Conservation (phyloP, 1,140 invertebrate genomes). For the Neotoxoptera formosana region DNA sequence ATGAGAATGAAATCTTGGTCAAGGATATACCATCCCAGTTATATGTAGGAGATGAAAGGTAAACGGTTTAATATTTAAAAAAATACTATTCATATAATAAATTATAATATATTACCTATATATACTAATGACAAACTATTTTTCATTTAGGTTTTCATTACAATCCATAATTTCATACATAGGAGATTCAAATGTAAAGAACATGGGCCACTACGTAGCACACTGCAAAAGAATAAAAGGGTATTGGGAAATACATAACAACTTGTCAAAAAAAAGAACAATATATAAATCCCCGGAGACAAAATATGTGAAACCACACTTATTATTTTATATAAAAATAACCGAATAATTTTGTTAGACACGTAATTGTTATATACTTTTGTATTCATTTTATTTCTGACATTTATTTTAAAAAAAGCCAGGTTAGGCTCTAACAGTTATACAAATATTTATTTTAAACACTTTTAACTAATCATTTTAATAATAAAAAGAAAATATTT, state of each 20-base stretch:
- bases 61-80: background rate
- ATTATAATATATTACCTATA: background rate
- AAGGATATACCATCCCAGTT: conserved; percentile 5
- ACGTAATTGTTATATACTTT: too few species aligned
- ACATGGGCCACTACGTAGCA: background rate
- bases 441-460: too few species aligned
- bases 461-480: too few species aligned
- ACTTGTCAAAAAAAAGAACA: background rate
- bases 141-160: background rate
- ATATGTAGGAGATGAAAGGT: background rate
- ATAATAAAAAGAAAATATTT: too few species aligned
- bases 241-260: background rate
- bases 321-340: background rate
- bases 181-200: background rate
- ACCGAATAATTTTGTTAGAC: background rate
- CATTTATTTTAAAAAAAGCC: too few species aligned
- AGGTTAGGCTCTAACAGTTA: too few species aligned
- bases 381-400: too few species aligned
- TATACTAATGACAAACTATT: background rate
- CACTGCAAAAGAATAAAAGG: background rate
- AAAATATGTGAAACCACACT: background rate
- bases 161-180: background rate
- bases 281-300: background rate
- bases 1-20: background rate
- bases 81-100: background rate